Percentiles rank a stretch among this genome's conserved stretches.
Evolutionary conservation across 2,113 vertebrate species (phyloP).

Genomic region (Haemorhous mexicanus): DNA sequence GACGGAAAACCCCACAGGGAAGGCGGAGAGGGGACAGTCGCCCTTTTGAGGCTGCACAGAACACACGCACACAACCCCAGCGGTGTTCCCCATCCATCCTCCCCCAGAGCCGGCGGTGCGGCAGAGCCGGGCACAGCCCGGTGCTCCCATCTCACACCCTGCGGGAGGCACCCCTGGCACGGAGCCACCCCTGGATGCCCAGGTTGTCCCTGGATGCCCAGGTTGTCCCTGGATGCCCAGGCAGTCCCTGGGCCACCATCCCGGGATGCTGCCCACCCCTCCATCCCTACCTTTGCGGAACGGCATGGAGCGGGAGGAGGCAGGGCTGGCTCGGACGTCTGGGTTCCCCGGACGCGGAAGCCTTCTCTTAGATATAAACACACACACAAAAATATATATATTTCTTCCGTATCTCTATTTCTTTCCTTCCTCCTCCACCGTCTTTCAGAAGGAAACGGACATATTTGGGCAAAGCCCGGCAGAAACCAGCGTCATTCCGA

Average conservation of each 20-base stretch:
- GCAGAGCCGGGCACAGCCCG: not conserved
- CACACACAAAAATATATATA: not conserved
- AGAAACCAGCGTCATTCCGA: slow-evolving; percentile 37
- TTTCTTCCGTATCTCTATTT: not conserved
- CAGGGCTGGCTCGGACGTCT: not conserved
- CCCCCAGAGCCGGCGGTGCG: not conserved
- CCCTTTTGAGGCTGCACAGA: not conserved
- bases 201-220: too few relatives aligned
- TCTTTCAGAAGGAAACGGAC: slow-evolving; percentile 47
- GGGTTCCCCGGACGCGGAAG: not conserved
- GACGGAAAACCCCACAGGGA: accelerated
- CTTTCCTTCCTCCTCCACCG: not conserved
- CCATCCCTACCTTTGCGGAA: slow-evolving; percentile 56
- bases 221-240: not conserved
- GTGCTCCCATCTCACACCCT: not conserved
- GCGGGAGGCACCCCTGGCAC: not conserved
- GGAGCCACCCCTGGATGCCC: not conserved
- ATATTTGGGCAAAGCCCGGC: slow-evolving; percentile 50
- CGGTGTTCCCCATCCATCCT: not conserved
- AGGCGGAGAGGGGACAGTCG: not conserved
- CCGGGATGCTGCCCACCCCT: not conserved
- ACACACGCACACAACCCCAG: accelerated
- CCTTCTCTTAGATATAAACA: not conserved
- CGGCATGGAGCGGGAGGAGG: slow-evolving; percentile 33
- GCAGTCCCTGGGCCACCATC: not conserved